phyloP scores from a whole-genome alignment of 1,140 invertebrate species.

The Drosophila eugracilis region DNA sequence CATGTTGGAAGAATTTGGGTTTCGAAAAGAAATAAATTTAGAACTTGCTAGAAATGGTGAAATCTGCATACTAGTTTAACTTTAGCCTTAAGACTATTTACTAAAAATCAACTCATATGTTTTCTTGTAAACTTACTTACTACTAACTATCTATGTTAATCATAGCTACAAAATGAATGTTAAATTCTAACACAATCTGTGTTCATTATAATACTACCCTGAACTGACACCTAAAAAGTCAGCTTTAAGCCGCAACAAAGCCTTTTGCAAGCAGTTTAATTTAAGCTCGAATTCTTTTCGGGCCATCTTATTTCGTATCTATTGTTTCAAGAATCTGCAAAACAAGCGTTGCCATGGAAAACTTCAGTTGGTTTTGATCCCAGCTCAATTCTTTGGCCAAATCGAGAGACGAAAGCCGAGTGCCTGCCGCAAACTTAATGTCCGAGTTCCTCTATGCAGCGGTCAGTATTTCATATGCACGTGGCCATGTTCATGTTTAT shows the following conservation, averaged over 20 bases:
- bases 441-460: conserved; percentile 59
- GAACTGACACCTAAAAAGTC: background rate
- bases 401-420: conserved; percentile 15
- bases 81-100: too few relatives aligned
- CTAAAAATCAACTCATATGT: too few relatives aligned
- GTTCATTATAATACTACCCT: background rate
- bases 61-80: too few relatives aligned
- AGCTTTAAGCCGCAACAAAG: conserved; percentile 16
- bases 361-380: conserved; percentile 17
- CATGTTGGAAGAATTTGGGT: too few relatives aligned
- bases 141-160: too few relatives aligned
- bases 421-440: conserved; percentile 43
- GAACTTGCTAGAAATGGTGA: too few relatives aligned
- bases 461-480: conserved; percentile 78
- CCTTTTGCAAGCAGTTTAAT: background rate
- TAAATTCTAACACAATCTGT: background rate
- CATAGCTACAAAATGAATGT: background rate
- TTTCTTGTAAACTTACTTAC: too few relatives aligned
- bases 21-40: too few relatives aligned
- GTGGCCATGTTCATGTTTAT: conserved; percentile 46
- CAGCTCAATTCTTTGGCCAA: conserved; percentile 13
- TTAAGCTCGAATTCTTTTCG: conserved; percentile 18
- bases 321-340: conserved; percentile 18
- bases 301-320: conserved; percentile 11
- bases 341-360: conserved; percentile 32